These are phyloP conservation scores for Arrhopalites spinosus DNA, from an alignment of 2,888 invertebrate genomes.

Conservation along the genomic window DNA sequence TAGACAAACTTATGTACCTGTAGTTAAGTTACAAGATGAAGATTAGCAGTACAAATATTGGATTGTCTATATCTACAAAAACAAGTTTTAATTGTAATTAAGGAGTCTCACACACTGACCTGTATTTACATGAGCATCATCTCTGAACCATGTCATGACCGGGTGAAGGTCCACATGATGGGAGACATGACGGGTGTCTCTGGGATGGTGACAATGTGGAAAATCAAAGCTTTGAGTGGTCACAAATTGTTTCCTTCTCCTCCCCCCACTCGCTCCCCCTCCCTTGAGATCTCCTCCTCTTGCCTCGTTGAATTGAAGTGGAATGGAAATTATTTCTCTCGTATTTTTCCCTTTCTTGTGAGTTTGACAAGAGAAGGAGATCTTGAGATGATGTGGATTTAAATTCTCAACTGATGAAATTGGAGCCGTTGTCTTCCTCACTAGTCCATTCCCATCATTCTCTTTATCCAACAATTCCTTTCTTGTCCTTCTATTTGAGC, in stretches of 20 bases:
- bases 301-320: not conserved
- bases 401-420: not conserved
- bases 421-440: constrained; percentile 3
- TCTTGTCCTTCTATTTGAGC: not conserved
- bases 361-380: too few species aligned
- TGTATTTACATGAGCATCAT: constrained; percentile 48
- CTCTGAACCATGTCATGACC: constrained; percentile 54
- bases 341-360: not conserved
- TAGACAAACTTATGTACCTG: too few species aligned
- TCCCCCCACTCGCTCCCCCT: not conserved
- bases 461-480: not conserved
- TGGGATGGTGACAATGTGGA: not conserved
- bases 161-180: constrained; percentile 32
- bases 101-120: not conserved
- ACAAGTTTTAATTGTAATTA: too few species aligned
- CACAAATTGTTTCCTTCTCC: constrained; percentile 8
- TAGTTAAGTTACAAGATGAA: too few species aligned
- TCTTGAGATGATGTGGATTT: too few species aligned
- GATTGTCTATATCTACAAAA: too few species aligned
- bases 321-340: not conserved
- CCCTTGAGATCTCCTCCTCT: not conserved
- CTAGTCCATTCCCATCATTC: not conserved
- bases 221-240: constrained; percentile 16
- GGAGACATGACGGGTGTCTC: constrained; percentile 7
- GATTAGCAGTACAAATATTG: too few species aligned